Percentiles rank a stretch among this genome's conserved stretches.
Conservation (phyloP, 1,140 invertebrate genomes). For the Leptopilina boulardi region DNA sequence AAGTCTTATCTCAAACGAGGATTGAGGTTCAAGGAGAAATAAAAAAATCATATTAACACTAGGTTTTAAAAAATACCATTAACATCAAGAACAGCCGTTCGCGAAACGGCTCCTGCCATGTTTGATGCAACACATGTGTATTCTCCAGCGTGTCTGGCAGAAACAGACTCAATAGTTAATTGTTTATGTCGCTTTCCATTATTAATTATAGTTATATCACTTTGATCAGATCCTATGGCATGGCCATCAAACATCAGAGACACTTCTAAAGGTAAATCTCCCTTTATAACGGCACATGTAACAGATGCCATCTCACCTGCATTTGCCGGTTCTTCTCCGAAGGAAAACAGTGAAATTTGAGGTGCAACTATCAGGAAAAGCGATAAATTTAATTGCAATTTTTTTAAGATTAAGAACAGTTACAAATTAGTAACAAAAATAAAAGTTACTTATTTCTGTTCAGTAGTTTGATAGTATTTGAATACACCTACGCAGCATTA, state of each 20-base stretch:
- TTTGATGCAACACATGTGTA: conserved; percentile 83
- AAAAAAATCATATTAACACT: too few relatives aligned
- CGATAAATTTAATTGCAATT: conserved; percentile 6
- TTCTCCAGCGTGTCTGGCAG: conserved; percentile 80
- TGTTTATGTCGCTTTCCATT: conserved; percentile 81
- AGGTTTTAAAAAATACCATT: conserved; percentile 72
- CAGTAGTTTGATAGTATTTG: too few relatives aligned
- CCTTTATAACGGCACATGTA: conserved; percentile 84
- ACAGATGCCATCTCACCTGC: conserved; percentile 82
- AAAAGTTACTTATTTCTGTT: too few relatives aligned
- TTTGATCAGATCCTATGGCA: conserved; percentile 49
- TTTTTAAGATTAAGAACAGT: too few relatives aligned
- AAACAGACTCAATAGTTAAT: conserved; percentile 81
- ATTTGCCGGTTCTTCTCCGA: conserved; percentile 81
- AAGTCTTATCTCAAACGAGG: background rate
- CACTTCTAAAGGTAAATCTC: conserved; percentile 84
- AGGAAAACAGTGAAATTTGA: conserved; percentile 80
- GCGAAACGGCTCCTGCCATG: conserved; percentile 79
- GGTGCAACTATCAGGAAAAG: conserved; percentile 77
- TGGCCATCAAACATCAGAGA: conserved; percentile 81
- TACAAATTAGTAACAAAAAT: too few relatives aligned
- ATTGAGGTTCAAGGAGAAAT: background rate
- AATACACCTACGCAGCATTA: too few relatives aligned
- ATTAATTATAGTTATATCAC: conserved; percentile 71
- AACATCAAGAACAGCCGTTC: conserved; percentile 80